Conservation (phyloP, 2,113 vertebrate genomes). For the Urocynchramus pylzowi region DNA sequence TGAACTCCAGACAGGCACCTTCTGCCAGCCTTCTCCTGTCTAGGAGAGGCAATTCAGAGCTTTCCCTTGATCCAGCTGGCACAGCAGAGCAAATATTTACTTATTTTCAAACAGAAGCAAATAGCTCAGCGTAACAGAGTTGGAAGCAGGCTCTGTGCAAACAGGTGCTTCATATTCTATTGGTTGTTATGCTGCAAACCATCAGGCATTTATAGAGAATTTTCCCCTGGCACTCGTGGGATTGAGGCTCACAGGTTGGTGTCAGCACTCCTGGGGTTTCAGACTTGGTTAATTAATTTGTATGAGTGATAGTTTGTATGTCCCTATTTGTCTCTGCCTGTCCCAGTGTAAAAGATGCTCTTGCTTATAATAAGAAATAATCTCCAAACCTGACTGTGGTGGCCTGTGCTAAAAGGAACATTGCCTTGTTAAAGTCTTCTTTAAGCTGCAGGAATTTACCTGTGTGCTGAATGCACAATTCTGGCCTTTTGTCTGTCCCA, state of each 20-base stretch:
- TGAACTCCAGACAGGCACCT: background rate
- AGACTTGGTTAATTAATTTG: background rate
- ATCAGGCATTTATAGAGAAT: background rate
- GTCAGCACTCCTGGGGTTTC: background rate
- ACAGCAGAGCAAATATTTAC: constrained; percentile 46
- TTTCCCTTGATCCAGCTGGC: constrained; percentile 30
- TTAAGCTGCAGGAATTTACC: background rate
- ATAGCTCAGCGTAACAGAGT: background rate
- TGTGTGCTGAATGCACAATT: background rate
- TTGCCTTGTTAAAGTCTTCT: background rate
- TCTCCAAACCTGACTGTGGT: background rate
- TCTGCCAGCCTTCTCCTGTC: constrained; percentile 14
- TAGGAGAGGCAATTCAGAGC: background rate
- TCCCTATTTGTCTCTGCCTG: background rate
- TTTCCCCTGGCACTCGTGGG: background rate
- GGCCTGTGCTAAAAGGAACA: background rate
- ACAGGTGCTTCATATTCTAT: background rate
- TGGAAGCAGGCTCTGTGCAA: background rate
- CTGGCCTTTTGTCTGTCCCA: background rate
- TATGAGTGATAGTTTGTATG: background rate
- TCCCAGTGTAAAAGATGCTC: background rate
- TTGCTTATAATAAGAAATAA: background rate
- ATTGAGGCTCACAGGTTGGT: background rate
- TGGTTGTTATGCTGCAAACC: background rate
- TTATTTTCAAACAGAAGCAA: constrained; percentile 29